These are phyloP conservation scores for Helogale parvula DNA, from an alignment of 2,113 vertebrate species.

Conservation along the genomic window DNA sequence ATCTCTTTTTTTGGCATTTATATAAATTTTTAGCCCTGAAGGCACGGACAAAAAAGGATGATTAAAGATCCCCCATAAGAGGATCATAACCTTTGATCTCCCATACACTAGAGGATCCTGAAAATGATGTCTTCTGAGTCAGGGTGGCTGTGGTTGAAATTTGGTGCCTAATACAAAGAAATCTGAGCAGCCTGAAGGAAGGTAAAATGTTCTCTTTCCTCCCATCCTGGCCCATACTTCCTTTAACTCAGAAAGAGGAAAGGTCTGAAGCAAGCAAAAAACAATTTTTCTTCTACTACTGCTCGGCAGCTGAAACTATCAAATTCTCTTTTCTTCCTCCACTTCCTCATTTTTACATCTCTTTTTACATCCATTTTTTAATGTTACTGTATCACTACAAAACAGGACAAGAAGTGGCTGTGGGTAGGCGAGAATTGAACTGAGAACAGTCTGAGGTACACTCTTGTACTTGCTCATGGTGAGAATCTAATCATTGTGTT, in stretches of 20 bases:
- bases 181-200: background rate
- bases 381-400: background rate
- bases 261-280: background rate
- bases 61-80: background rate
- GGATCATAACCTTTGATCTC: background rate
- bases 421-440: background rate
- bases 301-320: background rate
- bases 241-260: background rate
- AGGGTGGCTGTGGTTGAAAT: background rate
- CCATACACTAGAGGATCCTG: background rate
- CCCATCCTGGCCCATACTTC: background rate
- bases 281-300: background rate
- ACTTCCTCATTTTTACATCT: background rate
- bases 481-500: conserved; percentile 71
- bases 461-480: conserved; percentile 82
- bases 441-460: background rate
- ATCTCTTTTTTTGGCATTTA: background rate
- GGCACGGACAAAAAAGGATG: background rate
- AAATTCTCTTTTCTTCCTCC: background rate
- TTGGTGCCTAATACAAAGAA: background rate
- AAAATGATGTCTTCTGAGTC: background rate
- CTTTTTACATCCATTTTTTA: background rate
- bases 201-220: background rate
- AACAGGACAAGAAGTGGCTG: background rate
- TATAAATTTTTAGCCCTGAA: background rate